A percentile compares a stretch with the other conserved stretches of the same genome.
These are phyloP conservation scores for Drosophila simulans DNA, from an alignment of 1,140 invertebrate genomes.

Conservation along the genomic window DNA sequence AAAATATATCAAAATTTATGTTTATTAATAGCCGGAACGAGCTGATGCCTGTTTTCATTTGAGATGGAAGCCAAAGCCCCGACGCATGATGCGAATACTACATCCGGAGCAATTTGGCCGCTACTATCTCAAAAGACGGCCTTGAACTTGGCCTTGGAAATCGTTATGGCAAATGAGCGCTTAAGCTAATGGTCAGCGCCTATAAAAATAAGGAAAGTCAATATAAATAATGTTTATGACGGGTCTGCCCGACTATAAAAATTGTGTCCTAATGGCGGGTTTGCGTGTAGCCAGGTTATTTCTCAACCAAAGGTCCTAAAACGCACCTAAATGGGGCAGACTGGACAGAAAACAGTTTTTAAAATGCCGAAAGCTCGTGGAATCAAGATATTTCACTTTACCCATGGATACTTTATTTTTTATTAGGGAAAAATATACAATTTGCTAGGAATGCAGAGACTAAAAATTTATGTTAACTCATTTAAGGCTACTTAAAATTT, in stretches of 20 bases:
- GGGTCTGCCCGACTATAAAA: constrained; percentile 48
- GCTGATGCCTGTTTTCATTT: constrained; percentile 38
- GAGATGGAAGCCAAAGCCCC: constrained; percentile 40
- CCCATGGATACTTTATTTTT: constrained; percentile 13
- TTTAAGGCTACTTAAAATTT: constrained; percentile 17
- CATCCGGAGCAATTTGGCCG: constrained; percentile 47
- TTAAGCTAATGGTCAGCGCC: constrained; percentile 58
- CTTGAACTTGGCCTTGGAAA: constrained; percentile 65
- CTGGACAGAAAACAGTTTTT: constrained; percentile 10
- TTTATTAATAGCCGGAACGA: constrained; percentile 62
- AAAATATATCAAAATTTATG: constrained; percentile 64
- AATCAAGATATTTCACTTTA: background rate
- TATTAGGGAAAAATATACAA: constrained; percentile 18
- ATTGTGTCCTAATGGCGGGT: constrained; percentile 43
- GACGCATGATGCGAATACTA: constrained; percentile 52
- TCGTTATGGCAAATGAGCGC: constrained; percentile 29
- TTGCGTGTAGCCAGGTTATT: constrained; percentile 54
- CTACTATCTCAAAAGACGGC: constrained; percentile 22
- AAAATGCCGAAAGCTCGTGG: constrained; percentile 13
- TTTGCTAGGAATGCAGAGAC: background rate
- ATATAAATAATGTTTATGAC: constrained; percentile 72
- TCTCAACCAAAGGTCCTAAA: constrained; percentile 31
- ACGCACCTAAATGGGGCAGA: constrained; percentile 14
- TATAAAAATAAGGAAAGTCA: constrained; percentile 61
- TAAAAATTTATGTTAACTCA: background rate